Evolutionary conservation across 2,888 invertebrate species (phyloP).

Genomic region (Dorcus parallelipipedus): DNA sequence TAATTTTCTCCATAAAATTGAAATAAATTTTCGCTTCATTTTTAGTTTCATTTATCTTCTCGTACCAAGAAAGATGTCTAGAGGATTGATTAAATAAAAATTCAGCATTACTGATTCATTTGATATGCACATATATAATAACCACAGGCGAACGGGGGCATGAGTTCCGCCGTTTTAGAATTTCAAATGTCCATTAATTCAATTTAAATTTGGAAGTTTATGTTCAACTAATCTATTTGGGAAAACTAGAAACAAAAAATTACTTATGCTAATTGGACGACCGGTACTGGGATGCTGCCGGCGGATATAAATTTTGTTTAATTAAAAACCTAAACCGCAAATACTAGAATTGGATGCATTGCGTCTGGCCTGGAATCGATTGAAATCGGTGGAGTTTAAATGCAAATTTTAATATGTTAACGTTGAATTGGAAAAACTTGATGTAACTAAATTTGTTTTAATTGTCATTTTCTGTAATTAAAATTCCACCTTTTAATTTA

Average conservation of each 20-base stretch:
- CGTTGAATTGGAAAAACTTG: no score
- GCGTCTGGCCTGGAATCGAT: background rate
- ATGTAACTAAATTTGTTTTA: no score
- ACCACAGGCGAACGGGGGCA: background rate
- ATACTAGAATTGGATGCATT: background rate
- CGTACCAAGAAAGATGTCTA: no score
- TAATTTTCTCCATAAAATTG: no score
- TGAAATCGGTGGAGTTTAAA: no score
- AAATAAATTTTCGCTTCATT: no score
- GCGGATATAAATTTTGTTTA: background rate
- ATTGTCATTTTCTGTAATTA: no score
- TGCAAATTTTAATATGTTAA: no score
- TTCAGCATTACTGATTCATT: background rate
- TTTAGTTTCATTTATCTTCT: no score
- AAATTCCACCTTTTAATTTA: no score
- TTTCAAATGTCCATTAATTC: constrained; percentile 1
- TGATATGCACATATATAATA: constrained; percentile 1
- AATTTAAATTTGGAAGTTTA: constrained; percentile 2
- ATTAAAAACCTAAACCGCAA: background rate
- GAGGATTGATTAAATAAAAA: background rate
- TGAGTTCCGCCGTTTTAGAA: background rate
- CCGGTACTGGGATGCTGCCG: background rate
- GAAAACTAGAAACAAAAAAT: background rate
- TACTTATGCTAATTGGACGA: background rate
- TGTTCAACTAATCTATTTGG: background rate